Evolutionary conservation across 2,888 invertebrate genomes (phyloP).

Genomic region (Drosophila neutralis): DNA sequence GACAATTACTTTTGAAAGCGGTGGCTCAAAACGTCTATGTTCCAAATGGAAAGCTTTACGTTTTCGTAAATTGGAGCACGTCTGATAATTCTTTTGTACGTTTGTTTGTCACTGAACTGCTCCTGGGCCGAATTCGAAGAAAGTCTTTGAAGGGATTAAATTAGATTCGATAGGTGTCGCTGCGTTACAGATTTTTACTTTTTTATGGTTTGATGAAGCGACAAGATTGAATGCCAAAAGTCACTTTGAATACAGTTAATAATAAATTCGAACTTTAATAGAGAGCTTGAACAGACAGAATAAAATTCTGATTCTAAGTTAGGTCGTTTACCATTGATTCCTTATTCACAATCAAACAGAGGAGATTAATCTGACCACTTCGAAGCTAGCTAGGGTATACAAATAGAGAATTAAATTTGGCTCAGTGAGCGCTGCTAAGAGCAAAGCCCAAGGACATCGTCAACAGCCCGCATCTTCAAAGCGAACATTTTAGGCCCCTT

Average conservation of each 20-base stretch:
- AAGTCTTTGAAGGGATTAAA: background rate
- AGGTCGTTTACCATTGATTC: background rate
- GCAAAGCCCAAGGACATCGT: background rate
- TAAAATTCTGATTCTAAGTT: background rate
- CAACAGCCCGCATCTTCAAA: conserved; percentile 47
- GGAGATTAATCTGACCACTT: background rate
- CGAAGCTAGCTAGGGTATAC: conserved; percentile 5
- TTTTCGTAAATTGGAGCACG: background rate
- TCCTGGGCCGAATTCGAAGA: background rate
- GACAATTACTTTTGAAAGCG: background rate
- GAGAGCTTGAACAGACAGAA: background rate
- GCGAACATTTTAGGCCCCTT: conserved; percentile 5
- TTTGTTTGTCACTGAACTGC: background rate
- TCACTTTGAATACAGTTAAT: background rate
- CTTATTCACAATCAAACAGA: background rate
- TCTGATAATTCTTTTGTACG: background rate
- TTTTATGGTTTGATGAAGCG: background rate
- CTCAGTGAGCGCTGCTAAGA: background rate
- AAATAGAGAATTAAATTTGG: conserved; percentile 34
- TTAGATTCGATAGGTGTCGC: background rate
- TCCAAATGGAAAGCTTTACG: background rate
- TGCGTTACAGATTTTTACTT: background rate
- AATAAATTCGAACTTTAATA: background rate
- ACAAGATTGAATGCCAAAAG: background rate
- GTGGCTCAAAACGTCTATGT: background rate